Conservation (phyloP, 2,113 vertebrate species). For the Donacobius atricapilla region DNA sequence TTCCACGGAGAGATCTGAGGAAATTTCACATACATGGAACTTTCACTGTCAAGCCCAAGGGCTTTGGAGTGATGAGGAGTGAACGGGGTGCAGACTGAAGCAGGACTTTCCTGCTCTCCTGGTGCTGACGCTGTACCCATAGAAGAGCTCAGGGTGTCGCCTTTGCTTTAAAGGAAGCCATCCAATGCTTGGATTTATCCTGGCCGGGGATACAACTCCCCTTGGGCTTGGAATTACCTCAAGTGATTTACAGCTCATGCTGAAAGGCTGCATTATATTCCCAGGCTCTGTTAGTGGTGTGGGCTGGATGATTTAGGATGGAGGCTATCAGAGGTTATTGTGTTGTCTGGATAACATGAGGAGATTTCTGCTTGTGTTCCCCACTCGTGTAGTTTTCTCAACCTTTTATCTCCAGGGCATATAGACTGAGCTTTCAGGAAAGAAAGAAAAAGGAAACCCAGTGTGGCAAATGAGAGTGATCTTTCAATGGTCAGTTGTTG, state of each 20-base stretch:
- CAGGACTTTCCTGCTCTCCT: neutral
- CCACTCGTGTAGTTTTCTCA: neutral
- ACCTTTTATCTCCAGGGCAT: neutral
- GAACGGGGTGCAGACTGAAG: neutral
- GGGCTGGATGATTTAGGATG: neutral
- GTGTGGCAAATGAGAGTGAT: neutral
- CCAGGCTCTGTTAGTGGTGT: neutral
- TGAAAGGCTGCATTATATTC: constrained; percentile 17
- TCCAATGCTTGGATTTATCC: neutral
- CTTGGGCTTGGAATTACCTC: constrained; percentile 1
- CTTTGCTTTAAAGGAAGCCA: neutral
- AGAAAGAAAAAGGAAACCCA: neutral
- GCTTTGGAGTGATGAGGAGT: neutral
- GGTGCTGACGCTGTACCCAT: neutral
- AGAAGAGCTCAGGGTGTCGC: neutral
- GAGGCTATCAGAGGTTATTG: constrained; percentile 14
- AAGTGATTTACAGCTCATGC: neutral
- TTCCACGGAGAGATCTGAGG: neutral
- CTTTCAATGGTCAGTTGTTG: neutral
- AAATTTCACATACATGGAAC: accelerated
- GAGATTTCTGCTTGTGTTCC: neutral
- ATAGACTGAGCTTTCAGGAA: neutral
- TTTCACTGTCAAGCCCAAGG: neutral
- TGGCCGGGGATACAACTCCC: neutral
- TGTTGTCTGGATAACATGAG: neutral